Conservation (phyloP, 1,140 invertebrate genomes). For the Macrobrachium nipponense region DNA sequence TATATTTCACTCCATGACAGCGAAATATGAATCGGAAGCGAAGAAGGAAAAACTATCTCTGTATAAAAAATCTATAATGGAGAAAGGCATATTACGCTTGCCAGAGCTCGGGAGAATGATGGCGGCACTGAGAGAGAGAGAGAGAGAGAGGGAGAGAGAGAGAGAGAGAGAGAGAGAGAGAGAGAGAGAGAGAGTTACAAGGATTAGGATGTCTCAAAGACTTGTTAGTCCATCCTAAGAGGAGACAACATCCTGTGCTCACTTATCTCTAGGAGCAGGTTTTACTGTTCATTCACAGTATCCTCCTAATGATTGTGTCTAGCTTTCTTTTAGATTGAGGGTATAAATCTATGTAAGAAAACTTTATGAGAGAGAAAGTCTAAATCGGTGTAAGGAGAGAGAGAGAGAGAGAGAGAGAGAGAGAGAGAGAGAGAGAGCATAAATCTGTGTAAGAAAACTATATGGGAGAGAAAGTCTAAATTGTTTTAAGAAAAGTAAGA, state of each 20-base stretch:
- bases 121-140: neutral
- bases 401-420: neutral
- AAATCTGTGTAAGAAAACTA: too few relatives aligned
- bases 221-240: too few relatives aligned
- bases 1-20: slow-evolving; percentile 1
- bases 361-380: too few relatives aligned
- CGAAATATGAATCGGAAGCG: neutral
- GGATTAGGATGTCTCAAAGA: too few relatives aligned
- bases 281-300: too few relatives aligned
- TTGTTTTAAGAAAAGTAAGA: neutral
- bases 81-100: too few relatives aligned
- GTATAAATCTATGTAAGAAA: too few relatives aligned
- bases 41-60: neutral
- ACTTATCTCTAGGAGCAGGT: too few relatives aligned
- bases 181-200: neutral
- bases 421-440: neutral
- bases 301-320: too few relatives aligned
- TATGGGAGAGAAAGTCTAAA: neutral
- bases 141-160: slow-evolving; percentile 24
- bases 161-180: neutral
- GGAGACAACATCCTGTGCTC: too few relatives aligned
- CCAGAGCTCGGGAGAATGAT: slow-evolving; percentile 3
- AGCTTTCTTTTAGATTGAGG: too few relatives aligned
- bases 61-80: neutral
- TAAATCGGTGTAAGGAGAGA: slow-evolving; percentile 4